Evolutionary conservation across 2,113 vertebrate species (phyloP).

Genomic region (Aspidoscelis tigris): DNA sequence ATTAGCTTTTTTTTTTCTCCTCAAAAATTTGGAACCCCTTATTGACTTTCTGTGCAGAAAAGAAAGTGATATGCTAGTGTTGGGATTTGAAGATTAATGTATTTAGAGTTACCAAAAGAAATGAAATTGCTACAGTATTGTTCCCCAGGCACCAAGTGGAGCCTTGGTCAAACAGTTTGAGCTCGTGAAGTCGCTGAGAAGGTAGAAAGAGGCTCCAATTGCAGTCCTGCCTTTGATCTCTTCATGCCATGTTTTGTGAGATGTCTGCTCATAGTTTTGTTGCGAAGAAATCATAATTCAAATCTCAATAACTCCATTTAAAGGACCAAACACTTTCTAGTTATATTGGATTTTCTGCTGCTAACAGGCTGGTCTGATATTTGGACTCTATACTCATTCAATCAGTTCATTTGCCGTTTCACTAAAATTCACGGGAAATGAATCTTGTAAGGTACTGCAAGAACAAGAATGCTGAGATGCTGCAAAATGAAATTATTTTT

Average conservation of each 20-base stretch:
- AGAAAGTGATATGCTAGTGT: too few species aligned
- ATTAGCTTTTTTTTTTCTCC: too few species aligned
- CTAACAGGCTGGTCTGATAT: conserved; percentile 21
- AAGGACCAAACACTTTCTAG: conserved; percentile 30
- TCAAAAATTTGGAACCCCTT: too few species aligned
- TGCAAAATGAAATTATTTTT: conserved; percentile 28
- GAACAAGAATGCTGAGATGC: conserved; percentile 14
- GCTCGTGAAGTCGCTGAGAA: too few species aligned
- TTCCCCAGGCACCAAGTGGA: too few species aligned
- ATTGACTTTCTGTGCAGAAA: too few species aligned
- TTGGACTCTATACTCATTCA: conserved; percentile 37
- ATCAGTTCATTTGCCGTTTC: neutral
- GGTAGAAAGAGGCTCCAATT: conserved; percentile 18
- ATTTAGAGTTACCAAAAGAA: too few species aligned
- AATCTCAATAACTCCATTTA: conserved; percentile 27
- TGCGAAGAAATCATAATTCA: conserved; percentile 42
- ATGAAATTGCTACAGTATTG: too few species aligned
- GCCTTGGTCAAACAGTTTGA: too few species aligned
- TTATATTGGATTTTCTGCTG: conserved; percentile 41
- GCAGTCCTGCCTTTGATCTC: neutral
- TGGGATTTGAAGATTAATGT: too few species aligned
- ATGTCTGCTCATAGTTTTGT: conserved; percentile 40
- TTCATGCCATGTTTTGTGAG: conserved; percentile 14
- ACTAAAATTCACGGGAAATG: conserved; percentile 27
- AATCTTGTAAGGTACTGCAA: conserved; percentile 22